Conservation (phyloP, 1,140 invertebrate species). For the Macrostomum lignano region DNA sequence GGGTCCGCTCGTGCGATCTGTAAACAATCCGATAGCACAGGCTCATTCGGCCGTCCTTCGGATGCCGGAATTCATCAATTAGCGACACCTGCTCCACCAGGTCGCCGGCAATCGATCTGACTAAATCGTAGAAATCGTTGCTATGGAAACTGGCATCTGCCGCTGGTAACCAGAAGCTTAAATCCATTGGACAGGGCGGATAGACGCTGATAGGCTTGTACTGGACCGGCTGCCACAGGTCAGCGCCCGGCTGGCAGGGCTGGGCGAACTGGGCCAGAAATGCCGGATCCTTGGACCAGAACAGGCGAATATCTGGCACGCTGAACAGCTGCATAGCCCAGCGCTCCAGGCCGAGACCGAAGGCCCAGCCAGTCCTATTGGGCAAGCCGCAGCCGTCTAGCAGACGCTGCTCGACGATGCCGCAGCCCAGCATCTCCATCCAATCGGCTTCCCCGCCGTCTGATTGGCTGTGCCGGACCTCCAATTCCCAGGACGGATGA, state of each 20-base stretch:
- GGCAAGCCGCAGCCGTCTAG: slow-evolving; percentile 44
- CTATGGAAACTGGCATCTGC: slow-evolving; percentile 32
- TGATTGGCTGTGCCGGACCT: slow-evolving; percentile 56
- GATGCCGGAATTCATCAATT: slow-evolving; percentile 58
- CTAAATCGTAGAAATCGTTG: slow-evolving; percentile 82
- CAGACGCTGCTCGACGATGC: slow-evolving; percentile 69
- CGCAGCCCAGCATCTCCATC: slow-evolving; percentile 85
- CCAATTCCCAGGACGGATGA: slow-evolving; percentile 90
- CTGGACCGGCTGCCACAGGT: not conserved
- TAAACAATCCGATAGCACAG: slow-evolving; percentile 76
- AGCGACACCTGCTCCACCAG: slow-evolving; percentile 52
- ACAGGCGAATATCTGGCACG: slow-evolving; percentile 79
- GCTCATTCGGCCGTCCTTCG: slow-evolving; percentile 48
- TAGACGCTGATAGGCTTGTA: slow-evolving; percentile 47
- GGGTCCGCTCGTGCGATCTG: slow-evolving; percentile 57
- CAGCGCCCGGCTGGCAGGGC: slow-evolving; percentile 1
- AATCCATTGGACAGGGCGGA: slow-evolving; percentile 63
- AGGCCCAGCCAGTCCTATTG: slow-evolving; percentile 64
- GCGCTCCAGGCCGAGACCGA: slow-evolving; percentile 76
- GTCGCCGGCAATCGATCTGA: slow-evolving; percentile 54
- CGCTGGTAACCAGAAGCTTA: slow-evolving; percentile 74
- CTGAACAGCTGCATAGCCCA: slow-evolving; percentile 75
- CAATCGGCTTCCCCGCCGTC: slow-evolving; percentile 41
- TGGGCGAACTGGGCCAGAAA: slow-evolving; percentile 1
- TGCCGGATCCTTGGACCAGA: slow-evolving; percentile 58